Conservation (phyloP, 2,888 invertebrate species). For the Sminthurides aquaticus region DNA sequence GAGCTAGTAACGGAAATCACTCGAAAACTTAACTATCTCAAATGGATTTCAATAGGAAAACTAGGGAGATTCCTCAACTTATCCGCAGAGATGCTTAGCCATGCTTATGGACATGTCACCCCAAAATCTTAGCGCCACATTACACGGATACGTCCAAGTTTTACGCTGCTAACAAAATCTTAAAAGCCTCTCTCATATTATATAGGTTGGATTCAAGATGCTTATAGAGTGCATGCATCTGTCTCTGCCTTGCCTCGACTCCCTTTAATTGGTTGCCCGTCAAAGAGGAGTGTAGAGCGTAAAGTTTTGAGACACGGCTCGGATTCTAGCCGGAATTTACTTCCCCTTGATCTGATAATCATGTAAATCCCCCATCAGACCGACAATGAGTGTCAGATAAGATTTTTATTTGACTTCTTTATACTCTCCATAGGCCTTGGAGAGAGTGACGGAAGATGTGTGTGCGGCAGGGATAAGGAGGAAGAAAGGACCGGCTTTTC, state of each 20-base stretch:
- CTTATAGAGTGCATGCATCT: too few relatives aligned
- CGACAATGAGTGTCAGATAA: slow-evolving; percentile 8
- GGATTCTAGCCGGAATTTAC: background rate
- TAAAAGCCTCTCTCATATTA: too few relatives aligned
- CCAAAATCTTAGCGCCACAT: background rate
- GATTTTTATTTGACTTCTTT: slow-evolving; percentile 9
- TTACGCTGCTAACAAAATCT: background rate
- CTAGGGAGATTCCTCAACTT: background rate
- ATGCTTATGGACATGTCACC: background rate
- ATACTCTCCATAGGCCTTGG: background rate
- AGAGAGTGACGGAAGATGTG: too few relatives aligned
- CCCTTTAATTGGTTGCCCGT: too few relatives aligned
- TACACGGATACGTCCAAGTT: background rate
- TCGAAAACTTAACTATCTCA: too few relatives aligned
- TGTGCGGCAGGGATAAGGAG: too few relatives aligned
- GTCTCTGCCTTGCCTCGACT: too few relatives aligned
- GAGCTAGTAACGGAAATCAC: too few relatives aligned
- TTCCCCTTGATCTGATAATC: slow-evolving; percentile 1
- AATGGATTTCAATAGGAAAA: too few relatives aligned
- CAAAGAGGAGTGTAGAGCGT: background rate
- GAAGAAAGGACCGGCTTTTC: background rate
- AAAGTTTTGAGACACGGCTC: background rate
- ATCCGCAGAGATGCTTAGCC: too few relatives aligned
- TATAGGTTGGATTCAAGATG: too few relatives aligned
- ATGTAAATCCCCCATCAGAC: background rate